Evolutionary conservation across 2,888 invertebrate species (phyloP), one percentile per base, ranked within the genome.

Genomic region (Chydorus sphaericus): DNA sequence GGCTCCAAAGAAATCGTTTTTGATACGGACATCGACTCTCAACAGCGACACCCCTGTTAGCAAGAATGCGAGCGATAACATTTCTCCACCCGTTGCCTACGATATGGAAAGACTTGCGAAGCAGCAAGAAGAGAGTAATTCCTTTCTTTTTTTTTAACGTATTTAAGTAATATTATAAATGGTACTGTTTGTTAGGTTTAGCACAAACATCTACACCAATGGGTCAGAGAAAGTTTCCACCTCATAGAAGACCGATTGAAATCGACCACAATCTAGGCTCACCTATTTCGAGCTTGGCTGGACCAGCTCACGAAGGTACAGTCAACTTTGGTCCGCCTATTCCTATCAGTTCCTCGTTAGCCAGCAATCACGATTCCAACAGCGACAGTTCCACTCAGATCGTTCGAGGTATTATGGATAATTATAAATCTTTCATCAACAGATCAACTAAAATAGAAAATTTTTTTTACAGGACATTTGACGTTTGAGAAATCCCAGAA

Each of bases 231-330:
- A n/a, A n/a, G n/a, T n/a, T n/a, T n/a, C 26, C 44, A 44, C 28
- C 28, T 44, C 44, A 4, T n/a, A n/a, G n/a, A 10, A 23, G 44
- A 23, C 26, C 44, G 28, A n/a, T 28, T 44, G 44, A 44, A 28
- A 28, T 44, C 26, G 44, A 44, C 28, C 44, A 44, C n/a, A 23
- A 44, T 44, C 28, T 44, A 44, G 44, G 44, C 11, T 44, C 44
- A 44, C 44, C 44, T 28, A 44, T 44, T 44, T 7, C 18, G 26
- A 44, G 44, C n/a, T n/a, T 44, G 20, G 44, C 44, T 4, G n/a
- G n/a, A n/a, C n/a, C n/a, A n/a, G n/a, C n/a, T n/a, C n/a, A n/a
- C n/a, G 44, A 44, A 2, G 44, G 44, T 28, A 26, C 7, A 26
- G 26, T 26, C 44, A 44, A 44, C 28, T 44, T 44, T 28, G 44